phyloP scores from a whole-genome alignment of 2,113 vertebrate genomes.

The Lontra canadensis region DNA sequence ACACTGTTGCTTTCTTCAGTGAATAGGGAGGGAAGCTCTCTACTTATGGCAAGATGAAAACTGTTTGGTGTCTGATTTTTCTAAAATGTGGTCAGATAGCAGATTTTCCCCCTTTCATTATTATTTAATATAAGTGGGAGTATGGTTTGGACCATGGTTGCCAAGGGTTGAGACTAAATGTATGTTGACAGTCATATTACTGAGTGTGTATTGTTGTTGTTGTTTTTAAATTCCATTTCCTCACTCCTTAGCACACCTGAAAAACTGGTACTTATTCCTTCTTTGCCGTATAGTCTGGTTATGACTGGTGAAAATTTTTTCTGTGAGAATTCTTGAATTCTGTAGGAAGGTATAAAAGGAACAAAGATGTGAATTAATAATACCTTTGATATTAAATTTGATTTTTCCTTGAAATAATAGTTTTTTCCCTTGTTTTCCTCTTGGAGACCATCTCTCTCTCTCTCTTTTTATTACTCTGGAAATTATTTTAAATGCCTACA shows the following conservation, averaged over 20 bases:
- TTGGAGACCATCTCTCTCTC: not conserved
- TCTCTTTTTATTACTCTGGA: not conserved
- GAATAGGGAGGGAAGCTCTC: not conserved
- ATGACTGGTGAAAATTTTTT: not conserved
- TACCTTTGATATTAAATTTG: not conserved
- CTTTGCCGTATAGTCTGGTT: slow-evolving; percentile 4
- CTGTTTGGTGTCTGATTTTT: not conserved
- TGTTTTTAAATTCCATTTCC: not conserved
- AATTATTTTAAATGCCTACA: slow-evolving; percentile 1
- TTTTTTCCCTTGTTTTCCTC: not conserved
- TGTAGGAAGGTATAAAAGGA: not conserved
- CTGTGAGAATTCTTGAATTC: not conserved
- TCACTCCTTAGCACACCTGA: not conserved
- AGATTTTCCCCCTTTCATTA: not conserved
- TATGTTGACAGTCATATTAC: not conserved
- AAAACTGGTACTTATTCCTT: not conserved
- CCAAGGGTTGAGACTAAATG: slow-evolving; percentile 5
- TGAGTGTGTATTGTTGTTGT: not conserved
- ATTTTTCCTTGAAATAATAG: not conserved
- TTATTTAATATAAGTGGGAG: not conserved
- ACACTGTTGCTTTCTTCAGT: not conserved
- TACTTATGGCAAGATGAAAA: not conserved
- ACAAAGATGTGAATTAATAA: not conserved
- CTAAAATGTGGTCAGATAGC: not conserved
- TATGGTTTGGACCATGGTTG: not conserved